A percentile compares a stretch with the other conserved stretches of the same genome.
These are phyloP conservation scores for Lochmaea crataegi DNA, from an alignment of 2,888 invertebrate species.

Conservation along the genomic window DNA sequence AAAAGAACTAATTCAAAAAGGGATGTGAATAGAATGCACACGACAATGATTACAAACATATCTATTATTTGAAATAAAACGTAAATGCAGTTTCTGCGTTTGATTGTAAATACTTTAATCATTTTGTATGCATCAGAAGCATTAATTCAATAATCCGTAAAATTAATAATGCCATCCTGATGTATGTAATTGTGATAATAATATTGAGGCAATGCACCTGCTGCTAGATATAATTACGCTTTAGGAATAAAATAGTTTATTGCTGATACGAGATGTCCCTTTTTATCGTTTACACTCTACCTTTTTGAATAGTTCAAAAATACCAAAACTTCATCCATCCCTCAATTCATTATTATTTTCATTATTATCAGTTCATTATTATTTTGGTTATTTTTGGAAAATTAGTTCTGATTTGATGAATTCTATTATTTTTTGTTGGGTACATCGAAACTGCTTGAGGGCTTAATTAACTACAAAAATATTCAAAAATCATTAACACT, in stretches of 20 bases:
- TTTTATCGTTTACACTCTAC: too few species aligned
- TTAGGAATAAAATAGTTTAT: background rate
- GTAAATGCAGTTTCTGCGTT: slow-evolving; percentile 7
- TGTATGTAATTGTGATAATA: slow-evolving; percentile 12
- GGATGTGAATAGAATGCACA: background rate
- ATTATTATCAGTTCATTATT: too few species aligned
- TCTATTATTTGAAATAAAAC: slow-evolving; percentile 10
- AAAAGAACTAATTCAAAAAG: slow-evolving; percentile 2
- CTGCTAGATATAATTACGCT: background rate
- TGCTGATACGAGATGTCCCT: background rate
- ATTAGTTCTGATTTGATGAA: too few species aligned
- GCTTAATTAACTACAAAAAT: too few species aligned
- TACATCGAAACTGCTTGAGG: too few species aligned
- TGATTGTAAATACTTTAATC: slow-evolving; percentile 12
- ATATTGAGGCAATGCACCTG: slow-evolving; percentile 2
- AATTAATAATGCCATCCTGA: slow-evolving; percentile 11
- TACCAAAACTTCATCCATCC: too few species aligned
- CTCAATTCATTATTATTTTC: too few species aligned
- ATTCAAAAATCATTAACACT: too few species aligned
- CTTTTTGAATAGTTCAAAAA: too few species aligned
- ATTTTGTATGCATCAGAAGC: slow-evolving; percentile 3
- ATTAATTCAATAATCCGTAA: slow-evolving; percentile 15
- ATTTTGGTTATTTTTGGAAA: too few species aligned
- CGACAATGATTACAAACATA: slow-evolving; percentile 10
- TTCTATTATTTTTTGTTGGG: too few species aligned